Evolutionary conservation across 1,140 invertebrate genomes (phyloP), one percentile per base, ranked within the genome.

Genomic region (Trypoxylus dichotomus): DNA sequence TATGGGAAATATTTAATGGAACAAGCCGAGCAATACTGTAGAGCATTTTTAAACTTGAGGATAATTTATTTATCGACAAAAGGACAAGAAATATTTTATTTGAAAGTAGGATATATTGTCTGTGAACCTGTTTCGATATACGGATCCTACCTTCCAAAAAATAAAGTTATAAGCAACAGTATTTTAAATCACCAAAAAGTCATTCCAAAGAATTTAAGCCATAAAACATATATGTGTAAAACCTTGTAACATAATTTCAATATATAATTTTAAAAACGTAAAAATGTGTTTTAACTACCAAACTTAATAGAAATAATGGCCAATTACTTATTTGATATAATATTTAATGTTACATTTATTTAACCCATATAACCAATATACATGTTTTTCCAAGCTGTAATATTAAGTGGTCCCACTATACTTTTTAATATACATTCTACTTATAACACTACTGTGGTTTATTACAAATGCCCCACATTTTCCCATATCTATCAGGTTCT

Each of bases 41-140:
- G 89, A 86, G 83, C 88, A 80, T 86, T 88, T 54, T 85, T 91
- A 79, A 88, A 87, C 81, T 89, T 91, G 82, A 89, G 89, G 84
- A 89, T 87, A 80, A 88, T 94, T 63, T 94, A 93, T 86, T 88
- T 95, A 81, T 92, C 92, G 41, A 95, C 94, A 2, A 91, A 91
- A 84, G 93, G 92, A 24, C 91, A 94, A 86, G 93, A 94, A 85
- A 86, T 88, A 43, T 95, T 95, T 86, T 95, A 95, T 82, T 83
- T 87, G 43, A 93, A 93, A 86, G 90, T 95, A 79, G 93, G 93
- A 32, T 95, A 94, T 82, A 85, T 83, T 37, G 83, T 89, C 76
- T 94, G 93, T 83, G 87, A 90, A 41, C 93, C 93, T 5, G 86
- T 94, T 25, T 90, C 91, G 68, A 90, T 92, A 85, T 94, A 89